These are phyloP conservation scores for Entelurus aequoreus DNA, from an alignment of 2,113 vertebrate species.

Conservation along the genomic window DNA sequence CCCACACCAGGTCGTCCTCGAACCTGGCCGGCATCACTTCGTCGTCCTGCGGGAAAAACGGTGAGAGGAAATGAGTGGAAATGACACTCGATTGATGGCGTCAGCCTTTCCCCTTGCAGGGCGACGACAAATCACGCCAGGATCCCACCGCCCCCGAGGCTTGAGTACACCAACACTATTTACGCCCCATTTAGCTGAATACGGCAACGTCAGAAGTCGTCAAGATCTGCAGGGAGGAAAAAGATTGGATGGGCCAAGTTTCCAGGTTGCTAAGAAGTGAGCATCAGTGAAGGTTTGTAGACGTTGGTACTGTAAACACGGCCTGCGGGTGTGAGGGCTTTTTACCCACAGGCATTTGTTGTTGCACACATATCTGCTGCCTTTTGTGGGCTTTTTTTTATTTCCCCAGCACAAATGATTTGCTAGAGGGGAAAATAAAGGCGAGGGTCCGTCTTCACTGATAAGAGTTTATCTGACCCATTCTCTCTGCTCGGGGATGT, in stretches of 20 bases:
- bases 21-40: constrained; percentile 88
- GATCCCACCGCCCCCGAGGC: constrained; percentile 32
- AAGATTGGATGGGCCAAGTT: constrained; percentile 42
- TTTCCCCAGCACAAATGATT: constrained; percentile 42
- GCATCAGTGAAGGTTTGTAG: constrained; percentile 33
- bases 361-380: constrained; percentile 13
- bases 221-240: constrained; percentile 32
- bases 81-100: constrained; percentile 13
- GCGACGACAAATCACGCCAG: constrained; percentile 37
- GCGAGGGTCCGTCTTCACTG: constrained; percentile 50
- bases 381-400: constrained; percentile 1
- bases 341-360: constrained; percentile 40
- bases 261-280: constrained; percentile 26
- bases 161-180: constrained; percentile 16
- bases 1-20: constrained; percentile 87
- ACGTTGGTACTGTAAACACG: constrained; percentile 31
- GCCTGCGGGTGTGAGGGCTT: constrained; percentile 36
- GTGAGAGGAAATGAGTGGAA: neutral
- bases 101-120: constrained; percentile 6
- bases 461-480: constrained; percentile 66
- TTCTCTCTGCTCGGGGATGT: constrained; percentile 27
- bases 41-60: constrained; percentile 46
- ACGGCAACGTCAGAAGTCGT: constrained; percentile 44
- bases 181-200: constrained; percentile 30
- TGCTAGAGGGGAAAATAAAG: constrained; percentile 63